Evolutionary conservation across 37 sponge, comb jelly and placozoan species (phyloP), one percentile per base, ranked within the genome.

Genomic region (Cliona cf. orientalis): DNA sequence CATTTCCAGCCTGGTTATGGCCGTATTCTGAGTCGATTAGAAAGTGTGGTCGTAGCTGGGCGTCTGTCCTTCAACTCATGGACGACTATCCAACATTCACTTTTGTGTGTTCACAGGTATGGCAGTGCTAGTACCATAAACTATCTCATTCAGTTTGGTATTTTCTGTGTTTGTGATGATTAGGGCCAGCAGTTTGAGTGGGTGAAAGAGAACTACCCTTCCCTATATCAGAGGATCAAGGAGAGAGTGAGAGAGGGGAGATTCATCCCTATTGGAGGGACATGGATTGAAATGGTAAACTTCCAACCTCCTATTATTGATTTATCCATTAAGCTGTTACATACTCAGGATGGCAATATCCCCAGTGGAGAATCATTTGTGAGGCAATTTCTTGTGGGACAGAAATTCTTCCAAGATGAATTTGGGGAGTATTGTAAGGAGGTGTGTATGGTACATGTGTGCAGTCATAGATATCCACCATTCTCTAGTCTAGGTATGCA

Each of bases 11-110:
- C 26, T 92, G 93, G 93, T 61, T 92, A 26, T 92, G 93, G 93
- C 88, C 93, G 0, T 92, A 88, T 38, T 71, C 71, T 25, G 93
- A 92, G 72, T 84, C 89, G 22, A 75, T 92, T 22, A 77, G 93
- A 64, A 92, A 92, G 61, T 88, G 89, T 78, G 93, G 84, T 57
- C 80, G 93, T 33, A 92, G 93, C 61, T 92, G 88, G 88, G 58
- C 89, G 33, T 69, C 89, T 35, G 58, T 71, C 31, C 44, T 92
- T 25, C 62, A 67, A 21, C 82, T 92, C 56, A 84, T 92, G 80
- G 84, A 92, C 4, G 66, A 78, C 1, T 73, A 84, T 58, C 71
- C 81, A 22, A 3, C 46, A 2, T 84, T 80, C 46, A 85, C 67
- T 5, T 92, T 92, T 80, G 86, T 72, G 42, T 84, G 89, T 46